These are phyloP conservation scores for Lasioglossum lativentre DNA, from an alignment of 2,888 invertebrate genomes.

Conservation along the genomic window DNA sequence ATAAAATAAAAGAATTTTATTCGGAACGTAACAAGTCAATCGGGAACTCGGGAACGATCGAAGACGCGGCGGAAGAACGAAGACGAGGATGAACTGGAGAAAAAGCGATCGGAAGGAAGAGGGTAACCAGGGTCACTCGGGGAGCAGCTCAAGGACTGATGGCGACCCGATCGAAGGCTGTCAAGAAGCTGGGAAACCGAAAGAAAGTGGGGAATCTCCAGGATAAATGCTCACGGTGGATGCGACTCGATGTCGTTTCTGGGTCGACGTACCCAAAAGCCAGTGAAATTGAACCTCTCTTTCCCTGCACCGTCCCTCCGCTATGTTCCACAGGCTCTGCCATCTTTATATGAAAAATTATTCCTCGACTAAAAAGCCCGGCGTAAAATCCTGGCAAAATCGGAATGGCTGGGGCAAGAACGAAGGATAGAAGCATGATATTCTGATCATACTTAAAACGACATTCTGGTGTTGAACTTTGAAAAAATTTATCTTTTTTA, in stretches of 20 bases:
- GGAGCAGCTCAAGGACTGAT: constrained; percentile 40
- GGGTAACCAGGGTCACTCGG: constrained; percentile 13
- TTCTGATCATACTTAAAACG: background rate
- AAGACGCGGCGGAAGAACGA: background rate
- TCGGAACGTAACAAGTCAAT: constrained; percentile 5
- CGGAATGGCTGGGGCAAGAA: background rate
- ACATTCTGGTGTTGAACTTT: too few relatives aligned
- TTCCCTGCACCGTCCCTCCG: constrained; percentile 5
- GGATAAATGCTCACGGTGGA: constrained; percentile 70
- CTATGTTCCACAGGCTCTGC: constrained; percentile 40
- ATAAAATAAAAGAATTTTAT: background rate
- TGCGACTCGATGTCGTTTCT: constrained; percentile 68
- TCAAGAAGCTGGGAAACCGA: constrained; percentile 63
- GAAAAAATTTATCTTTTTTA: background rate
- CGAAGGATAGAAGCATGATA: background rate
- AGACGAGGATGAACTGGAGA: background rate
- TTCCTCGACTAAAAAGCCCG: constrained; percentile 39
- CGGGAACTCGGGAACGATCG: constrained; percentile 26
- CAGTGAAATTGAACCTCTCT: constrained; percentile 68
- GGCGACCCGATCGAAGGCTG: constrained; percentile 66
- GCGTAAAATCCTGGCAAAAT: constrained; percentile 14
- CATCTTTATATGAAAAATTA: constrained; percentile 70
- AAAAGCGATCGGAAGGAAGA: constrained; percentile 5
- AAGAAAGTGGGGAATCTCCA: constrained; percentile 54
- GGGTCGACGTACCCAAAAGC: constrained; percentile 70